A percentile compares a stretch with the other conserved stretches of the same genome.
These are phyloP conservation scores for Nipponacmea schrenckii DNA, from an alignment of 2,888 invertebrate species.

Conservation along the genomic window DNA sequence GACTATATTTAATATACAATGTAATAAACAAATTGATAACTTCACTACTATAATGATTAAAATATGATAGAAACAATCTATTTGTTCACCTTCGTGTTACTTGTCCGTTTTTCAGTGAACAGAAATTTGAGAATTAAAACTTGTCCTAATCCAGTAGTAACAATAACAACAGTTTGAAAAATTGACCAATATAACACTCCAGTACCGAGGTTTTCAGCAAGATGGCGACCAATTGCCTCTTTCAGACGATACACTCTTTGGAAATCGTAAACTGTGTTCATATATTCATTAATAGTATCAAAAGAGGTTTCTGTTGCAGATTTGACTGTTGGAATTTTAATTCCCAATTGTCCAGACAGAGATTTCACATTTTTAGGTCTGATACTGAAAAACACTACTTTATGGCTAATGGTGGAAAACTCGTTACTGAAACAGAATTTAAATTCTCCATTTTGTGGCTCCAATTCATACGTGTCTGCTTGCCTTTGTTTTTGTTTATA, in stretches of 20 bases:
- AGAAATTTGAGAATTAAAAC: slow-evolving; percentile 59
- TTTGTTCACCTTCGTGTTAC: too few species aligned
- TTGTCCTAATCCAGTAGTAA: slow-evolving; percentile 61
- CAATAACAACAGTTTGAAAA: slow-evolving; percentile 50
- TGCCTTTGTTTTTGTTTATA: slow-evolving; percentile 48
- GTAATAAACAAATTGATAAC: too few species aligned
- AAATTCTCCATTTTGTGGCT: slow-evolving; percentile 59
- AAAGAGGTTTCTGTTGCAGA: slow-evolving; percentile 44
- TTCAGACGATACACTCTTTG: slow-evolving; percentile 56
- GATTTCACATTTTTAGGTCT: slow-evolving; percentile 47
- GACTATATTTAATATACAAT: too few species aligned
- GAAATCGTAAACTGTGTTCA: slow-evolving; percentile 42
- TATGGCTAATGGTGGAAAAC: slow-evolving; percentile 61
- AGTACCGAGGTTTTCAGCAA: slow-evolving; percentile 54
- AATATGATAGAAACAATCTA: too few species aligned
- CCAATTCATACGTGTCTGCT: slow-evolving; percentile 48
- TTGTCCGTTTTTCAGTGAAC: slow-evolving; percentile 46
- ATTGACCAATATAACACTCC: slow-evolving; percentile 59
- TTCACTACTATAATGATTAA: too few species aligned
- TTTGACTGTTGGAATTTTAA: slow-evolving; percentile 39
- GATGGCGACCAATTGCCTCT: slow-evolving; percentile 59
- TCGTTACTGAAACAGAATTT: slow-evolving; percentile 61
- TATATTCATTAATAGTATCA: slow-evolving; percentile 49
- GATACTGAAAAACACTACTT: slow-evolving; percentile 57
- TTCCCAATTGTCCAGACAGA: slow-evolving; percentile 52